Conservation (phyloP, 2,888 invertebrate species). For the Trachelus stipa region DNA sequence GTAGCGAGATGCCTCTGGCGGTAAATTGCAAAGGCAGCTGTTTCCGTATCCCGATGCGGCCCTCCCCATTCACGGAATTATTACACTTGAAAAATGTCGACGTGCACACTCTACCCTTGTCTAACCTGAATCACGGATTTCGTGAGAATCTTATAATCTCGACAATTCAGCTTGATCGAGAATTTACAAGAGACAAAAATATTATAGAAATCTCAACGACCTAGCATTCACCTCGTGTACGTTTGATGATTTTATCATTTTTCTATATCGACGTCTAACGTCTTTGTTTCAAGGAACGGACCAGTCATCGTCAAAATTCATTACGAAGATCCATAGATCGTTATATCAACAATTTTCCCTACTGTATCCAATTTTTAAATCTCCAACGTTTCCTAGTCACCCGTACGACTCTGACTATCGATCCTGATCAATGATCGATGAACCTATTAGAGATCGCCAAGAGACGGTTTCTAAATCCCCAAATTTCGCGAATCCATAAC, state of each 20-base stretch:
- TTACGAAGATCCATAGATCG: neutral
- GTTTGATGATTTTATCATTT: neutral
- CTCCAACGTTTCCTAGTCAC: neutral
- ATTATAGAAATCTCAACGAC: neutral
- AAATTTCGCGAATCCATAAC: constrained; percentile 14
- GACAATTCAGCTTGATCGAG: neutral
- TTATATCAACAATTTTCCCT: neutral
- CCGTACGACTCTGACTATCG: neutral
- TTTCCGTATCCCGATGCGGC: neutral
- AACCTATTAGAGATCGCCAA: neutral
- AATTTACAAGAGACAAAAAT: neutral
- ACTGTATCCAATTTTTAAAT: neutral
- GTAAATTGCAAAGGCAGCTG: neutral
- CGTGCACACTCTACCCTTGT: neutral
- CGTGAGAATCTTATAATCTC: neutral
- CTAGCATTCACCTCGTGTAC: neutral
- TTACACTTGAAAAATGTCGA: neutral
- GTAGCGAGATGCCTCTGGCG: neutral
- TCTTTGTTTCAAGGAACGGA: neutral
- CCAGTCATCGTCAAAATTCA: neutral
- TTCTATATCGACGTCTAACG: neutral
- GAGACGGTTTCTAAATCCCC: neutral
- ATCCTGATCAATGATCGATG: neutral
- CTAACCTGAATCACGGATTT: neutral
- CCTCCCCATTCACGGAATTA: neutral